phyloP scores from a whole-genome alignment of 2,113 vertebrate genomes.

The Coptodon rendalli region DNA sequence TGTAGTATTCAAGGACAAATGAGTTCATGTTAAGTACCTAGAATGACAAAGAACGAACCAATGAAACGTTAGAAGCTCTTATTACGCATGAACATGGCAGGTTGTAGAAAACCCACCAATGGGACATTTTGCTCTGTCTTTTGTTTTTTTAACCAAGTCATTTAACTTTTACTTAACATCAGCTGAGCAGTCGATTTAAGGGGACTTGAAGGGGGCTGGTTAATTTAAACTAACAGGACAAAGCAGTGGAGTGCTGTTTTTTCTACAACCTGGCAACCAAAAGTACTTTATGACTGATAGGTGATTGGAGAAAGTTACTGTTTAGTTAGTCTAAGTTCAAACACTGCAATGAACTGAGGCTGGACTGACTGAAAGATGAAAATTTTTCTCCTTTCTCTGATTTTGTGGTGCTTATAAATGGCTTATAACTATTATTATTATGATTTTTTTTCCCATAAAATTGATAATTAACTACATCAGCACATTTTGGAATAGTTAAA shows the following conservation, averaged over 20 bases:
- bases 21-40: neutral
- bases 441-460: neutral
- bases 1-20: neutral
- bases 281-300: neutral
- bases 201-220: neutral
- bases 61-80: neutral
- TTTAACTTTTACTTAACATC: neutral
- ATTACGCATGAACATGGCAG: neutral
- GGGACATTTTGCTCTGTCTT: neutral
- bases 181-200: too few relatives aligned
- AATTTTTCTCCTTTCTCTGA: neutral
- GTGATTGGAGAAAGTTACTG: neutral
- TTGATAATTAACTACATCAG: neutral
- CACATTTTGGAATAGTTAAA: neutral
- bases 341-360: neutral
- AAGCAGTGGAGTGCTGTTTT: neutral
- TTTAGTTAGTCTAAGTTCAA: neutral
- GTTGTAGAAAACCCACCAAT: neutral
- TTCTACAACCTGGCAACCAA: neutral
- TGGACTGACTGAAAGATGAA: neutral
- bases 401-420: neutral
- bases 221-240: neutral
- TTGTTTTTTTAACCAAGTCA: neutral
- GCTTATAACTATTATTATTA: neutral
- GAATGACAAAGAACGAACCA: neutral